A percentile compares a stretch with the other conserved stretches of the same genome.
Evolutionary conservation across 2,797 vertebrate genomes (phyloP).

Genomic region (Xenopus petersii): DNA sequence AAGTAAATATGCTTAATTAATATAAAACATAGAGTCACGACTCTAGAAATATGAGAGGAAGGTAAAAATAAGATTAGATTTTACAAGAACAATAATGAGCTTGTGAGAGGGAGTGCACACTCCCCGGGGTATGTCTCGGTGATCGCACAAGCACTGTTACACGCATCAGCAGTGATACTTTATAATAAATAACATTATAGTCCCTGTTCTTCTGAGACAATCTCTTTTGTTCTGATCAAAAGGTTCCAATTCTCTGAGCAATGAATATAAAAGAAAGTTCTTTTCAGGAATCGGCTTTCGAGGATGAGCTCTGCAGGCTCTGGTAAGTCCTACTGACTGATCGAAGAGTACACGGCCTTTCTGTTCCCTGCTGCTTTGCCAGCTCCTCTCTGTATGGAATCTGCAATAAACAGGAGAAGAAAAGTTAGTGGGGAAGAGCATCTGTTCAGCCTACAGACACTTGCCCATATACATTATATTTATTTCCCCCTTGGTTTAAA

Average conservation of each 20-base stretch:
- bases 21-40: conserved; percentile 80
- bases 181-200: conserved; percentile 68
- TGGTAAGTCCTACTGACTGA: conserved; percentile 60
- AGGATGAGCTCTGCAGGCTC: conserved; percentile 44
- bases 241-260: neutral
- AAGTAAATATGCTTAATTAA: conserved; percentile 91
- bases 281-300: conserved; percentile 58
- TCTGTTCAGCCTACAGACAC: too few species aligned
- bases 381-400: conserved; percentile 78
- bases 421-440: neutral
- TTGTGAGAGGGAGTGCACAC: conserved; percentile 2
- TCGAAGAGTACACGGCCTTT: conserved; percentile 76
- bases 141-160: conserved; percentile 60
- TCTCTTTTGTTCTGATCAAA: conserved; percentile 45
- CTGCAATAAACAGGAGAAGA: conserved; percentile 59
- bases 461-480: too few species aligned
- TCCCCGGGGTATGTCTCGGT: neutral
- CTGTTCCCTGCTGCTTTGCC: conserved; percentile 78
- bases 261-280: accelerated
- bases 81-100: conserved; percentile 43
- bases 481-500: too few species aligned
- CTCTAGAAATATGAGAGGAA: conserved; percentile 76
- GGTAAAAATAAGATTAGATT: conserved; percentile 64
- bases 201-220: conserved; percentile 45
- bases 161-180: conserved; percentile 51